Evolutionary conservation across 2,113 vertebrate genomes (phyloP).

Genomic region (Struthidea cinerea): DNA sequence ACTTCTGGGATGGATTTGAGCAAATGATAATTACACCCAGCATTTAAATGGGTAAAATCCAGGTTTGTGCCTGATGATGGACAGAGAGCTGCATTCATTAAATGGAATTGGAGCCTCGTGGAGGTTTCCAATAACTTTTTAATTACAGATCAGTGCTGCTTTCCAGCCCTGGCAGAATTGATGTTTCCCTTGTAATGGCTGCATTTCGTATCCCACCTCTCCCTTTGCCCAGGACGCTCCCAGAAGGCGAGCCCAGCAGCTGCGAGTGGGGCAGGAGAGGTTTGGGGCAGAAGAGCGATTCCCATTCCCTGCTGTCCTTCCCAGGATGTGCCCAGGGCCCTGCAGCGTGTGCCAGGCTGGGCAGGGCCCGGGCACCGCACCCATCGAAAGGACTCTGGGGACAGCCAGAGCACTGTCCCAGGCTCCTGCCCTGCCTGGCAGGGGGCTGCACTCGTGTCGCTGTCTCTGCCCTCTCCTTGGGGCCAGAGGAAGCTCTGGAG

Average conservation of each 20-base stretch:
- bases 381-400: neutral
- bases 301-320: neutral
- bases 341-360: rapidly evolving
- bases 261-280: neutral
- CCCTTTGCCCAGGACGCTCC: neutral
- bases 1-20: neutral
- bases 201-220: neutral
- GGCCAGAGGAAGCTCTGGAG: no score
- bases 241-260: neutral
- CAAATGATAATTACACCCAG: neutral
- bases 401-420: neutral
- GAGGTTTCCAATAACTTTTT: slow-evolving; percentile 29
- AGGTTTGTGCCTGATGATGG: neutral
- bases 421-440: neutral
- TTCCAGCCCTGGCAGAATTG: slow-evolving; percentile 15
- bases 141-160: slow-evolving; percentile 48
- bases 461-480: no score
- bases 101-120: slow-evolving; percentile 18
- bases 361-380: no score
- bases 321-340: neutral
- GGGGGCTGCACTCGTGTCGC: rapidly evolving
- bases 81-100: slow-evolving; percentile 43
- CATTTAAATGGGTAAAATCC: neutral
- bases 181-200: neutral
- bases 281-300: neutral